Evolutionary conservation across 37 sponge, comb jelly and placozoan species (phyloP).

Genomic region (Petrosia ficiformis): DNA sequence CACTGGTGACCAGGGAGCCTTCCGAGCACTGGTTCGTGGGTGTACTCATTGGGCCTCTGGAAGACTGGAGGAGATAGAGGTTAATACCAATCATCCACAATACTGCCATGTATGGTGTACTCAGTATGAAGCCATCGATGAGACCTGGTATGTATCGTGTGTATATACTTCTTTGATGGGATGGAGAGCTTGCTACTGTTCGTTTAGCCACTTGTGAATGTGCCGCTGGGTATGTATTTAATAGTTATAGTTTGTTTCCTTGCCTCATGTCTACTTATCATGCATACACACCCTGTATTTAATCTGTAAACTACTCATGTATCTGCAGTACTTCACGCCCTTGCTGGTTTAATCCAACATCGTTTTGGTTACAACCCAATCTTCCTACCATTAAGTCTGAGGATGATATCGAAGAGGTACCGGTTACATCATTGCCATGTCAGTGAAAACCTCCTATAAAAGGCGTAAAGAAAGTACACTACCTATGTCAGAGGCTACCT

Average conservation of each 20-base stretch:
- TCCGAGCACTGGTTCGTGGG: conserved; percentile 52
- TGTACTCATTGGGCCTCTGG: conserved; percentile 47
- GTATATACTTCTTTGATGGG: conserved; percentile 27
- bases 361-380: conserved; percentile 7
- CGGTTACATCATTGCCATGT: conserved; percentile 55
- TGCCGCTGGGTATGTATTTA: conserved; percentile 59
- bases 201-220: conserved; percentile 52
- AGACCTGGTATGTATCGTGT: conserved; percentile 35
- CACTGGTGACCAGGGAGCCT: conserved; percentile 31
- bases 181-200: conserved; percentile 42
- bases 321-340: conserved; percentile 64
- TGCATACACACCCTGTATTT: too few species aligned
- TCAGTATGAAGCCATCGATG: conserved; percentile 46
- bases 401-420: conserved; percentile 27
- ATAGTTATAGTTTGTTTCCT: not conserved
- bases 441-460: conserved; percentile 53
- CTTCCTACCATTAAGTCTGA: not conserved
- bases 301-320: conserved; percentile 66
- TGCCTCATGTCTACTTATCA: too few species aligned
- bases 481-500: conserved; percentile 20
- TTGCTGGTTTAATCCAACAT: conserved; percentile 21
- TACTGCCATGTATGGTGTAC: conserved; percentile 46
- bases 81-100: conserved; percentile 27
- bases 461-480: conserved; percentile 36
- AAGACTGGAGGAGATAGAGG: conserved; percentile 13